Percentiles rank a stretch among this genome's conserved stretches.
Conservation (phyloP, 2,113 vertebrate species). For the Gobiocypris rarus region DNA sequence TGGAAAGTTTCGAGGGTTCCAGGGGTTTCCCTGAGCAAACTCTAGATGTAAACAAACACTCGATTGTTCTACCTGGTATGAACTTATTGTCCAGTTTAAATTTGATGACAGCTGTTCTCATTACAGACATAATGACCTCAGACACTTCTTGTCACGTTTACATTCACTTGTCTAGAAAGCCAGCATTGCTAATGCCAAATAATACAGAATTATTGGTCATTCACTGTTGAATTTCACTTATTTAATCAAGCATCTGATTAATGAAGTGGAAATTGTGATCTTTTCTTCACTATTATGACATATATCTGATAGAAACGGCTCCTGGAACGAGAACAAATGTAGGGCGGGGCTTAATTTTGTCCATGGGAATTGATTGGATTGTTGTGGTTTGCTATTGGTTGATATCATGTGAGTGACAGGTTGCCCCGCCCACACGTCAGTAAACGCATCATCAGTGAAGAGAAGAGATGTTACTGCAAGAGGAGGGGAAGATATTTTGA, state of each 20-base stretch:
- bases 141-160: background rate
- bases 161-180: background rate
- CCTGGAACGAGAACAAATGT: too few relatives aligned
- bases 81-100: constrained; percentile 10
- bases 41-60: constrained; percentile 5
- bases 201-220: background rate
- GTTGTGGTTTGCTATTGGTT: too few relatives aligned
- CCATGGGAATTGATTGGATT: too few relatives aligned
- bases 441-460: too few relatives aligned
- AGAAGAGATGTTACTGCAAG: too few relatives aligned
- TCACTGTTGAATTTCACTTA: background rate
- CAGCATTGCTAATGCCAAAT: background rate
- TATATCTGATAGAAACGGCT: too few relatives aligned
- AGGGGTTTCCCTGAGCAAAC: constrained; percentile 8
- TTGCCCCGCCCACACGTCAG: too few relatives aligned
- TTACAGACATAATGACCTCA: background rate
- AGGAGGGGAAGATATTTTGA: too few relatives aligned
- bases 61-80: constrained; percentile 15
- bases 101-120: background rate
- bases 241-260: background rate
- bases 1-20: constrained; percentile 24
- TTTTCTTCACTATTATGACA: too few relatives aligned
- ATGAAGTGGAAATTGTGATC: too few relatives aligned
- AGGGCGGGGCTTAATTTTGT: too few relatives aligned
- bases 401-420: too few relatives aligned